Base-by-base conservation (phyloP, 2,113 vertebrate genomes). In the Oncorhynchus masou region DNA sequence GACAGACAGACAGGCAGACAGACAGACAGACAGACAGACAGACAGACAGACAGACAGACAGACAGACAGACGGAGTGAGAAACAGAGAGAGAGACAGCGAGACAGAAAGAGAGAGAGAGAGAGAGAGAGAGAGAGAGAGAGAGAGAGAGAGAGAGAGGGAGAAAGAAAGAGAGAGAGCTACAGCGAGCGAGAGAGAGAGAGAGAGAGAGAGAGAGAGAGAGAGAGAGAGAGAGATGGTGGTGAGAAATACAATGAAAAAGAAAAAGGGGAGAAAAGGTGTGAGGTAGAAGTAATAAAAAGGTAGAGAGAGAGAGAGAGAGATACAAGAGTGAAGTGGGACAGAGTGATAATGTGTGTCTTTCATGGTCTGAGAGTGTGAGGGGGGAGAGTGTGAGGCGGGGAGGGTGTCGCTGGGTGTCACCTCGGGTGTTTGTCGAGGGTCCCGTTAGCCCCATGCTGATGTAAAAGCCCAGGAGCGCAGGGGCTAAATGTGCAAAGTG, bases 401-500 rank as follows among this genome's bases (percentile, higher is more conserved):
- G 12, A 9, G 7, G 34, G 34, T 51, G 49, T 51, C 13, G 49
- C 49, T 67, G 68, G 45, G 34, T 34, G 34, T 39, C 6, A 0
- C 34, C 8, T 8, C 34, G 34, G 62, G 31, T 76, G 29, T 71
- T 11, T 62, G 62, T 73, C 76, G 87, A 79, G 76, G 31, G 74
- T 78, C 71, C 75, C 59, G 34, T 49, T 82, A n/a, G 25, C 66
- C 71, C n/a, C n/a, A 70, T 45, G 8, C 71, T 81, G 68, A 60
- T 76, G 74, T 69, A 77, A 79, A 85, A 81, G 13, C 68, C 66
- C 48, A 65, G 74, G 25, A 72, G 74, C 78, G 75, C 84, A 81
- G 73, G 76, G 3, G 82, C 70, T 67, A 78, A 86, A 83, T 78
- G 80, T 71, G 76, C 79, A 81, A 84, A 84, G 77, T 67, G 39